Evolutionary conservation across 2,113 vertebrate species (phyloP), one percentile per base, ranked within the genome.

Genomic region (Catharus minimus): DNA sequence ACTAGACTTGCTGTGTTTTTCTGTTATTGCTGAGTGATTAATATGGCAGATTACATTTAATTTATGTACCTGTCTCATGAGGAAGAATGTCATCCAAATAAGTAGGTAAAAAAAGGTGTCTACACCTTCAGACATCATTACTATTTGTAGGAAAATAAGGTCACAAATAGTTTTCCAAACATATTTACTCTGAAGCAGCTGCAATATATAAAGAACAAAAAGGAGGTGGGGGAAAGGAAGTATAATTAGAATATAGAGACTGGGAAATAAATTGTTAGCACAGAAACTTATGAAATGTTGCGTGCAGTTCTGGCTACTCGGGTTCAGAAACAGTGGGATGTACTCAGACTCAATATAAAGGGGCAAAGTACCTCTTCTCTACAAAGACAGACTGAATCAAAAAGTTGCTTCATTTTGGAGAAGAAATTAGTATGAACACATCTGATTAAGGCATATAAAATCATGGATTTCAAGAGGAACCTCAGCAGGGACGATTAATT

Each of bases 181-280:
- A 5, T 18, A 46, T 56, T 83, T 82, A 52, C 39, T 65, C 27
- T 43, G n/a, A 79, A 60, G 21, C 8, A 43, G 15, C 36, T 83
- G 39, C 21, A 75, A 44, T 57, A 47, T 4, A 49, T 7, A 21
- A 19, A 56, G 30, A 78, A 43, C 15, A 22, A n/a, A 14, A 52
- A 22, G 7, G 0, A 3, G 5, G 18, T 2, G 2, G 7, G 7
- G 3, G 0, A 3, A 47, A 21, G 20, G 7, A 49, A 21, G 8
- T 7, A 24, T 39, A 36, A 62, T 46, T 62, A 30, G 4, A 27
- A 62, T 13, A n/a, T 6, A 32, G 46, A 46, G 53, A 47, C 33
- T 66, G 14, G 14, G 11, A 38, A 66, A 53, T 32, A 57, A 16
- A 15, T 41, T 4, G 17, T 49, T 58, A 52, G 18, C 13, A 38